Evolutionary conservation across 1,140 invertebrate species (phyloP).

Genomic region (Dreissena rostriformis): DNA sequence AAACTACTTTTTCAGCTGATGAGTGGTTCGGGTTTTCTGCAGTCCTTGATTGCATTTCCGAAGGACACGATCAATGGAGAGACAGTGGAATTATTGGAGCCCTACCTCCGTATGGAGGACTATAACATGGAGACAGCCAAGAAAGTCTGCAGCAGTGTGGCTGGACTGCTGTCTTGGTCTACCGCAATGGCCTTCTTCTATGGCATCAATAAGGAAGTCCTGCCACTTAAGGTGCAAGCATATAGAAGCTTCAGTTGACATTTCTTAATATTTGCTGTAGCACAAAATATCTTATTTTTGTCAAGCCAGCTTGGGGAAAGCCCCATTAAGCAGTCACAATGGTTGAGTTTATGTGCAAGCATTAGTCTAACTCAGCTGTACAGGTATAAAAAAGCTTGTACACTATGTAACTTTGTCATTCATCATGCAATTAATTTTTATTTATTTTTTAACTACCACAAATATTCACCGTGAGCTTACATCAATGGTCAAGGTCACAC

Average conservation of each 20-base stretch:
- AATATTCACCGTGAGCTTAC: too few relatives aligned
- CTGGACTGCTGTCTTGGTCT: conserved; percentile 97
- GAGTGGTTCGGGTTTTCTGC: conserved; percentile 95
- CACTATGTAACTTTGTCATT: too few relatives aligned
- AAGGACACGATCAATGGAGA: conserved; percentile 98
- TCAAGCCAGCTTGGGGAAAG: too few relatives aligned
- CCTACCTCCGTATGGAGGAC: conserved; percentile 93
- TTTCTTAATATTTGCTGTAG: conserved; percentile 13
- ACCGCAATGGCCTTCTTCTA: conserved; percentile 98
- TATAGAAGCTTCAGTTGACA: too few relatives aligned
- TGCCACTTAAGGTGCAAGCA: conserved; percentile 90
- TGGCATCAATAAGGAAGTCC: conserved; percentile 97
- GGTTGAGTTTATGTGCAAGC: too few relatives aligned
- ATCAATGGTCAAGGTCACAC: too few relatives aligned
- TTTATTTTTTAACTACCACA: too few relatives aligned
- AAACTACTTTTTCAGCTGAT: conserved; percentile 88
- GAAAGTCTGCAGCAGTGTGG: conserved; percentile 94
- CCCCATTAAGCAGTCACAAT: background rate
- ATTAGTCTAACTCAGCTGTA: too few relatives aligned
- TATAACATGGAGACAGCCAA: conserved; percentile 78
- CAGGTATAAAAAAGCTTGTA: too few relatives aligned
- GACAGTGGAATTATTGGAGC: conserved; percentile 95
- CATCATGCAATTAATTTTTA: too few relatives aligned
- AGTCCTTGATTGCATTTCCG: conserved; percentile 95
- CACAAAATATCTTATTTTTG: background rate